Conservation (phyloP, 2,888 invertebrate species). For the Drosophila sordidapex region DNA sequence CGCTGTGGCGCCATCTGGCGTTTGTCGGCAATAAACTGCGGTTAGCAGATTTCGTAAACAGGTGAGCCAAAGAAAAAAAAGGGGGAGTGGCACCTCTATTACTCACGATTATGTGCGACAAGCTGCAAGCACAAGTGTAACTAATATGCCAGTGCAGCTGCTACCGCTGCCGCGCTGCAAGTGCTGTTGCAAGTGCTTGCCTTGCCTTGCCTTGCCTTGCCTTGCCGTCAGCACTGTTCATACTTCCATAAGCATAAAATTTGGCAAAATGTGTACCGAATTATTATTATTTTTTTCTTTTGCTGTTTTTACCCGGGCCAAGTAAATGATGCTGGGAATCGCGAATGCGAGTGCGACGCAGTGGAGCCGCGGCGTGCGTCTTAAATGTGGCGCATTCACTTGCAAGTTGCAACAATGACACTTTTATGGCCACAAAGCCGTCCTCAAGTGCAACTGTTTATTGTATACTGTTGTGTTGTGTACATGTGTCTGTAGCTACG, state of each 20-base stretch:
- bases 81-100: conserved; percentile 25
- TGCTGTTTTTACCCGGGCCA: conserved; percentile 37
- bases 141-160: conserved; percentile 44
- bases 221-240: conserved; percentile 1
- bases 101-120: conserved; percentile 57
- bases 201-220: too few relatives aligned
- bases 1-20: conserved; percentile 51
- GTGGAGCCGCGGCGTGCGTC: conserved; percentile 32
- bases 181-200: conserved; percentile 26
- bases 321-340: conserved; percentile 41
- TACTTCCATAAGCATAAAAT: conserved; percentile 45
- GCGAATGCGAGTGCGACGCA: conserved; percentile 12
- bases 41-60: conserved; percentile 18
- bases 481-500: not conserved
- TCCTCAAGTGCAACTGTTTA: conserved; percentile 36
- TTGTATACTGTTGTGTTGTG: not conserved
- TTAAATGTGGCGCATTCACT: conserved; percentile 72
- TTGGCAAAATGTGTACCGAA: conserved; percentile 54
- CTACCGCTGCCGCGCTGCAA: conserved; percentile 17
- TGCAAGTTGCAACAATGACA: conserved; percentile 76
- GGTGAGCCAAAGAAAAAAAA: conserved; percentile 8
- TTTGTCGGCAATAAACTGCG: conserved; percentile 38
- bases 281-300: conserved; percentile 28
- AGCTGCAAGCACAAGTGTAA: conserved; percentile 36
- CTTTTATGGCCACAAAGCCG: conserved; percentile 59